A percentile compares a stretch with the other conserved stretches of the same genome.
Conservation (phyloP, 2,888 invertebrate species). For the Agriopis marginaria region DNA sequence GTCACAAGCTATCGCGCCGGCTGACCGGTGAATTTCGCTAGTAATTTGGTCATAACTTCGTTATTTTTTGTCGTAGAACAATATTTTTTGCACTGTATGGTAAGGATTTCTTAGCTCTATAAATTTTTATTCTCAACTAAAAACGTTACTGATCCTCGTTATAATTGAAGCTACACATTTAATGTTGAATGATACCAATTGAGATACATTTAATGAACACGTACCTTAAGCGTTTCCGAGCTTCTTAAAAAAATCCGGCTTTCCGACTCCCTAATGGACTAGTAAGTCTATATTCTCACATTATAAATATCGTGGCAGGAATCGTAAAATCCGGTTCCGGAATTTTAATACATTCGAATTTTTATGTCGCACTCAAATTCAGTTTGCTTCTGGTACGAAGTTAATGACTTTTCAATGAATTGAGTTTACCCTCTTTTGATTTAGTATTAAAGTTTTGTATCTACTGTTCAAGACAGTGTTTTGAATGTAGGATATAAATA, state of each 20-base stretch:
- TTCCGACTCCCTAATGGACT: conserved; percentile 74
- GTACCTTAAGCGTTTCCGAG: conserved; percentile 39
- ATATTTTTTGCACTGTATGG: too few relatives aligned
- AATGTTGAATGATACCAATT: neutral
- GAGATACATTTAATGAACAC: neutral
- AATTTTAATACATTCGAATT: conserved; percentile 54
- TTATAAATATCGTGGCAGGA: conserved; percentile 57
- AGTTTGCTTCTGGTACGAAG: conserved; percentile 28
- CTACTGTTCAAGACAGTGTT: neutral
- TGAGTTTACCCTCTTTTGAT: conserved; percentile 31
- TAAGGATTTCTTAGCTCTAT: too few relatives aligned
- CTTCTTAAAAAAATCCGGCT: conserved; percentile 56
- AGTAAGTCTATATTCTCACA: conserved; percentile 59
- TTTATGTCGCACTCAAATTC: conserved; percentile 47
- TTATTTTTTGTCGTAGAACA: too few relatives aligned
- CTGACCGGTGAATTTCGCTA: too few relatives aligned
- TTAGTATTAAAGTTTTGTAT: conserved; percentile 32
- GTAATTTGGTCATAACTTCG: too few relatives aligned
- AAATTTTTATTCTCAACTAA: too few relatives aligned
- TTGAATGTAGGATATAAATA: too few relatives aligned
- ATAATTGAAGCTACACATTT: neutral
- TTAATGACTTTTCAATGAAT: conserved; percentile 32
- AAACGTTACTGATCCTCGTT: too few relatives aligned
- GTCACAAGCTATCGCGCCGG: too few relatives aligned
- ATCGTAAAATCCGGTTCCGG: conserved; percentile 52